Evolutionary conservation across 2,797 vertebrate species (phyloP), one percentile per base, ranked within the genome.

Genomic region (Semotilus atromaculatus): DNA sequence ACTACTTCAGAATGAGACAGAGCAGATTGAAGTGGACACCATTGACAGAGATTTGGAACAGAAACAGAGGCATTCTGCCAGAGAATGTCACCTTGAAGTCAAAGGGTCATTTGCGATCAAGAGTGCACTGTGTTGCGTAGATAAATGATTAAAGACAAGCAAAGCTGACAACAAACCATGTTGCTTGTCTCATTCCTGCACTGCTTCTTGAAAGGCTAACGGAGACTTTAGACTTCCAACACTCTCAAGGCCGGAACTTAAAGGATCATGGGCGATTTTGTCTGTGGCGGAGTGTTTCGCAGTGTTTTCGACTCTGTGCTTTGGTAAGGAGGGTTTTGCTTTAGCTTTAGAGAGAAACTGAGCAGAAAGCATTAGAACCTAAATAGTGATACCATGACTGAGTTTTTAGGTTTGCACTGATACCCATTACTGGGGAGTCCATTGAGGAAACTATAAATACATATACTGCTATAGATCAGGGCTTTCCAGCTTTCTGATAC

Each of bases 1-100:
- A 79, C 75, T 84, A 60, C 66, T 72, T 84, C 66, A 84, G 83
- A 43, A 23, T 60, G 53, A 85, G 76, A 53, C 53, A 23, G 40
- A 64, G 67, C 83, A 85, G 83, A 85, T 71, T 72, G 67, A 79
- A 62, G 83, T 79, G 83, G 83, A 80, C 83, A 80, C 29, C 67
- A 48, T 29, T 71, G 75, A 84, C 66, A 71, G 66, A 84, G 66
- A 79, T 79, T 62, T 71, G 67, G 66, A 72, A 34, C 66, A 78
- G 53, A 78, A 55, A 19, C 34, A 14, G 18, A 9, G 53, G 7
- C 36, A 26, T 45, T 71, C 64, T 60, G 38, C 13, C 36, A 43
- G 3, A 21, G 7, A 80, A 62, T 62, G 67, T 80, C 76, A 80
- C 83, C 76, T 85, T 64, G 75, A 73, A 80, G 53, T 64, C 68